These are phyloP conservation scores for Centrocercus urophasianus DNA, from an alignment of 2,113 vertebrate genomes.

Conservation along the genomic window DNA sequence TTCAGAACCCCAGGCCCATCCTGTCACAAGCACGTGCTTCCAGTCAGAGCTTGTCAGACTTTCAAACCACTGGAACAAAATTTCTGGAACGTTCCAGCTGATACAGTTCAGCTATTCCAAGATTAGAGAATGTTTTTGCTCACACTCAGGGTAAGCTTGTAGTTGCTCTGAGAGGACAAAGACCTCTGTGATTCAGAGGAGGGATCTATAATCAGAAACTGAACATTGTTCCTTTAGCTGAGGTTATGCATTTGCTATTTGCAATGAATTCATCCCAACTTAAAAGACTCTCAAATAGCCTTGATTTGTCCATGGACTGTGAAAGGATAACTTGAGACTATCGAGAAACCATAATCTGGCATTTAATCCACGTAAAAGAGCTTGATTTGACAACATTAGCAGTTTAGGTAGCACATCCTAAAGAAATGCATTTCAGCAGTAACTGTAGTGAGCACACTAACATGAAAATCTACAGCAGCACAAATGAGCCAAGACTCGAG, in stretches of 20 bases:
- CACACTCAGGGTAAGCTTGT: background rate
- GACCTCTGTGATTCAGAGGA: background rate
- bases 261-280: background rate
- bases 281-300: background rate
- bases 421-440: background rate
- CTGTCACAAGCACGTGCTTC: conserved; percentile 29
- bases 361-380: background rate
- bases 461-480: background rate
- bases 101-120: conserved; percentile 34
- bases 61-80: background rate
- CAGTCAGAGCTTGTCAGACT: conserved; percentile 5
- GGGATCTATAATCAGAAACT: background rate
- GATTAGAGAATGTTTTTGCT: background rate
- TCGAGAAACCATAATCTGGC: background rate
- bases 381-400: background rate
- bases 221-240: background rate
- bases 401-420: background rate
- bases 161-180: background rate
- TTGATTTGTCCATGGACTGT: too few species aligned
- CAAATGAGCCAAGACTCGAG: background rate
- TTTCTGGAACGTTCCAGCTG: conserved; percentile 22
- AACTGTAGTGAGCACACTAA: background rate
- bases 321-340: background rate
- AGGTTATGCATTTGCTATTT: background rate
- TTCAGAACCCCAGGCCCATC: conserved; percentile 17